Conservation (phyloP, 2,888 invertebrate species). For the Lithophane ornitopus region DNA sequence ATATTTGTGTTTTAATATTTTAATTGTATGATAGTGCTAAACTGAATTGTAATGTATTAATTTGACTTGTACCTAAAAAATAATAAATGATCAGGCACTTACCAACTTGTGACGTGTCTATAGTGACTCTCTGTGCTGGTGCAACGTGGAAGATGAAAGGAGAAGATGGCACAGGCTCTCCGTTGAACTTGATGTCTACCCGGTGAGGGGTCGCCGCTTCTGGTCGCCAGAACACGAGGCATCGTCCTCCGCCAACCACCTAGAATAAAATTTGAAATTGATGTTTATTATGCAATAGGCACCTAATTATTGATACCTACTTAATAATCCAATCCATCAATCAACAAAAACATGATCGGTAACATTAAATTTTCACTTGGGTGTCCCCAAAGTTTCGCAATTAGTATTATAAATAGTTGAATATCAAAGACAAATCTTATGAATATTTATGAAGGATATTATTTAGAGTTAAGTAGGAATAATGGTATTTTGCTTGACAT, state of each 20-base stretch:
- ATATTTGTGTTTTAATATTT: no score
- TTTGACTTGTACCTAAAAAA: background rate
- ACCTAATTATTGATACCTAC: no score
- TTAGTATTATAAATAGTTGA: constrained; percentile 10
- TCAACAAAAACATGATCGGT: background rate
- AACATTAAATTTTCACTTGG: background rate
- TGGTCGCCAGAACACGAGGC: constrained; percentile 98
- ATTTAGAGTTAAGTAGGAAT: constrained; percentile 1
- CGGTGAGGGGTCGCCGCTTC: constrained; percentile 97
- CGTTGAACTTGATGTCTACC: constrained; percentile 99
- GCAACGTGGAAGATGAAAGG: constrained; percentile 95
- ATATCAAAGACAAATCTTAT: constrained; percentile 18
- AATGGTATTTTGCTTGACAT: constrained; percentile 16
- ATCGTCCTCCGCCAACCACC: constrained; percentile 98
- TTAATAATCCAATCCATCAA: background rate
- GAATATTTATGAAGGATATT: constrained; percentile 34
- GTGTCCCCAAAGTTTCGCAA: background rate
- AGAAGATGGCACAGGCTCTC: constrained; percentile 97
- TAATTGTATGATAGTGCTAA: no score
- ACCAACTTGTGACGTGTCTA: constrained; percentile 88
- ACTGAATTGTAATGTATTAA: no score
- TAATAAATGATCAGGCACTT: constrained; percentile 53
- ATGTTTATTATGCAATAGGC: background rate
- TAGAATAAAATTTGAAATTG: constrained; percentile 71
- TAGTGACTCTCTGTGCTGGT: constrained; percentile 86